Evolutionary conservation across 2,113 vertebrate genomes (phyloP), one percentile per base, ranked within the genome.

Genomic region (Phrynosoma platyrhinos): DNA sequence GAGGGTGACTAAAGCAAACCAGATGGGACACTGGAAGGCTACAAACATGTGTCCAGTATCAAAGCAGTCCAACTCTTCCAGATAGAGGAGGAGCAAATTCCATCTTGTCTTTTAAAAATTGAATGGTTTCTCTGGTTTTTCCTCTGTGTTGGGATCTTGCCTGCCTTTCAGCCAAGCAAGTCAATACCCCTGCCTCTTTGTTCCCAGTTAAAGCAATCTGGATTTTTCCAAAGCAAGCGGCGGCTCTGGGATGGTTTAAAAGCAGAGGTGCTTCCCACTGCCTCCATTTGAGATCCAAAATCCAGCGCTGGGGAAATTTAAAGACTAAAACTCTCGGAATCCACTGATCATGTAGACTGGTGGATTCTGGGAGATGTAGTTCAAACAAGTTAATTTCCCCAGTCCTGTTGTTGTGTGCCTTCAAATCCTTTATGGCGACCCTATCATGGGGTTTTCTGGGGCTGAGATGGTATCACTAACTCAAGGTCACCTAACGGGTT

Each of bases 11-110:
- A 77, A 83, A 79, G 53, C 27, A 55, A 86, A 86, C 72, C 84
- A 86, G 89, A 78, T 90, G 84, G 36, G 79, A 42, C 42, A 2
- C 42, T 82, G 79, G 47, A 58, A 72, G 68, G n/a, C 47, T 71
- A 25, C 42, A 71, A 69, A 86, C 88, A 66, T 64, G 47, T 82
- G 74, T 83, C 84, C 52, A 71, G 32, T 84, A 84, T 88, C 87
- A 88, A 84, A 83, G 42, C 25, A 40, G 69, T 32, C 42, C 68
- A 27, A 23, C 25, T 71, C 68, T 71, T 36, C 32, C 47, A 77
- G 27, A 78, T 25, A 89, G 18, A 77, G 30, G 25, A 77, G 30
- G 66, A 78, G 55, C 66, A 21, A n/a, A 86, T 89, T 89, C 84
- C 64, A 82, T 68, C 84, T 89, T 30, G 84, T 69, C 72, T 89